Evolutionary conservation across 1,140 invertebrate genomes (phyloP), one percentile per base, ranked within the genome.

Genomic region (Brachystomella parvula): DNA sequence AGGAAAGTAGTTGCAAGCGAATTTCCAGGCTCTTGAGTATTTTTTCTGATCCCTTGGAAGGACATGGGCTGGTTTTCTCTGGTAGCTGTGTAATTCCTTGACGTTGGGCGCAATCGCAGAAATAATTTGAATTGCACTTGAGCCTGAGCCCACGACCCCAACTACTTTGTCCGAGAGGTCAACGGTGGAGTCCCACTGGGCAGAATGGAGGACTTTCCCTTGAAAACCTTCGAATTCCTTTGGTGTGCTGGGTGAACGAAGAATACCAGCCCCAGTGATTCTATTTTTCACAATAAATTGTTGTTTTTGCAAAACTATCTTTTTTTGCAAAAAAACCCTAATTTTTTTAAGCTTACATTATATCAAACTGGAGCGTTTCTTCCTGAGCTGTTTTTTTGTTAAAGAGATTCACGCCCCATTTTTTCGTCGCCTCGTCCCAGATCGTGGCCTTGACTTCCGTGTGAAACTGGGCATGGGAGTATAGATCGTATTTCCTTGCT

Each of bases 81-180:
- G 66, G 30, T 64, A 72, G n/a, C 49, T 24, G 31, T 67, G 59
- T 3, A 72, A 47, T 35, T 67, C 47, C 26, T 65, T 65, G 1
- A 69, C 68, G 62, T 63, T 35, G 0, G 39, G 28, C 1, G 57
- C 65, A 31, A 72, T 69, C 9, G 32, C 44, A 30, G 67, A 67
- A 28, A 72, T 61, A 12, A 72, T 59, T 57, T 72, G 71, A 3
- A 69, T 33, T 2, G 67, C 65, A 59, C 47, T 67, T 0, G 67
- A 61, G 26, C 71, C 71, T 28, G 53, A 69, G 2, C 71, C 71
- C 2, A 72, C 56, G 0, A 72, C 44, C 17, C 39, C 71, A 3
- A 72, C 71, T 0, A 26, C 28, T 63, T 72, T 67, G 26, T 65
- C 57, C 47, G 64, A 28, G 9, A 69, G 19, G 3, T 67, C 30